A percentile compares a stretch with the other conserved stretches of the same genome.
Evolutionary conservation across 1,140 invertebrate genomes (phyloP).

Genomic region (Eueides isabella): DNA sequence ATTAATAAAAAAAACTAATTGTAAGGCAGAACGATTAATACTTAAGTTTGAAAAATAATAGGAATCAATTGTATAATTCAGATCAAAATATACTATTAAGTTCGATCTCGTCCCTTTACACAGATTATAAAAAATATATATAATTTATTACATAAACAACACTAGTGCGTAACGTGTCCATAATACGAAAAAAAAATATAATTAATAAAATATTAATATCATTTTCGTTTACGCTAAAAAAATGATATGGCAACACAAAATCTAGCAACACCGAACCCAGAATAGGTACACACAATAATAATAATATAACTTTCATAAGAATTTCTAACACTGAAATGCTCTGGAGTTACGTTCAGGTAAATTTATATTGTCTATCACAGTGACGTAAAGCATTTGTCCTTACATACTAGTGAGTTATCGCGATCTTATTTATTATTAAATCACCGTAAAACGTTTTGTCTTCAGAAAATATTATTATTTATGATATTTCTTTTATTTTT

Average conservation of each 20-base stretch:
- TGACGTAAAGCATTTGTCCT: slow-evolving; percentile 80
- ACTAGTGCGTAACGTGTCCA: too few species aligned
- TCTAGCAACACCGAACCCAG: slow-evolving; percentile 27
- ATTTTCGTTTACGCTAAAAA: neutral
- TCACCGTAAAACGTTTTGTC: slow-evolving; percentile 76
- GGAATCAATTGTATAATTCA: neutral
- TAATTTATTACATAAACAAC: neutral
- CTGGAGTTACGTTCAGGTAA: slow-evolving; percentile 75
- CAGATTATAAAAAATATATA: neutral
- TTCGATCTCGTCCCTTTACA: slow-evolving; percentile 4
- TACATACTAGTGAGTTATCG: slow-evolving; percentile 78
- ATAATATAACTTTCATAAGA: slow-evolving; percentile 62
- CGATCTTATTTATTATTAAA: slow-evolving; percentile 76
- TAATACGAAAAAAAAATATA: too few species aligned
- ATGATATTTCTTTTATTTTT: slow-evolving; percentile 63
- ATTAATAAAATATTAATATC: too few species aligned
- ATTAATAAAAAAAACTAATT: neutral
- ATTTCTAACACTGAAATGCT: slow-evolving; percentile 67
- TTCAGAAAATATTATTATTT: slow-evolving; percentile 78
- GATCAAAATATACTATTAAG: neutral
- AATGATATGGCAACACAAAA: slow-evolving; percentile 15
- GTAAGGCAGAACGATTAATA: neutral
- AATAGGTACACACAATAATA: slow-evolving; percentile 45
- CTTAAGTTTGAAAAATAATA: neutral
- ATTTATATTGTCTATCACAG: slow-evolving; percentile 80